These are phyloP conservation scores for Montifringilla adamsi DNA, from an alignment of 2,113 vertebrate genomes.

Conservation along the genomic window DNA sequence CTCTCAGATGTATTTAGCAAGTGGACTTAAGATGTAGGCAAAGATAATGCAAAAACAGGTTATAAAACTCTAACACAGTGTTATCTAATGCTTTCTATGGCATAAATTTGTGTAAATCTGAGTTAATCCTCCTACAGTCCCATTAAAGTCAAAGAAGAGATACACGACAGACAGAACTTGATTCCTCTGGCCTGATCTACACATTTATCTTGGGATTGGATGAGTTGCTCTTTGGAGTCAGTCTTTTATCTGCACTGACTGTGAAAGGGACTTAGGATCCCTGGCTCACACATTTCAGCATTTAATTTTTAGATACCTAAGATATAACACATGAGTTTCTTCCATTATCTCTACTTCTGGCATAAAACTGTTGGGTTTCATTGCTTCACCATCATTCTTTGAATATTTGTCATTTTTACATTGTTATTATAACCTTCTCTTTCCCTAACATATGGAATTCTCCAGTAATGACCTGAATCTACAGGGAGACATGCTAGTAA, in stretches of 20 bases:
- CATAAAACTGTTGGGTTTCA: neutral
- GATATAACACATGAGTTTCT: neutral
- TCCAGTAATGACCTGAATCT: neutral
- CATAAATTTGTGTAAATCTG: neutral
- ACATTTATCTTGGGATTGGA: neutral
- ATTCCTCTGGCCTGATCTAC: neutral
- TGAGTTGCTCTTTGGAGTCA: neutral
- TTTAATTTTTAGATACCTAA: neutral
- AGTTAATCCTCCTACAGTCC: neutral
- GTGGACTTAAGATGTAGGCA: neutral
- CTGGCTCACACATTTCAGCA: neutral
- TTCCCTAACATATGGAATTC: neutral
- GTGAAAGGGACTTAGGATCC: neutral
- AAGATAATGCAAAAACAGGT: neutral
- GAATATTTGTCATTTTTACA: slow-evolving; percentile 28
- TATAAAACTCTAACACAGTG: neutral
- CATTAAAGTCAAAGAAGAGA: neutral
- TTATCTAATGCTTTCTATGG: neutral
- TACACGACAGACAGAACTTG: neutral
- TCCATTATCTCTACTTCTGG: neutral
- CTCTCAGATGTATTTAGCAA: neutral
- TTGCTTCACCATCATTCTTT: neutral
- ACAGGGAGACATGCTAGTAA: neutral
- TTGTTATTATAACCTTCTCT: slow-evolving; percentile 7
- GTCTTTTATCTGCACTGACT: neutral